A percentile compares a stretch with the other conserved stretches of the same genome.
phyloP scores from a whole-genome alignment of 2,113 vertebrate genomes.

The Odocoileus virginianus region DNA sequence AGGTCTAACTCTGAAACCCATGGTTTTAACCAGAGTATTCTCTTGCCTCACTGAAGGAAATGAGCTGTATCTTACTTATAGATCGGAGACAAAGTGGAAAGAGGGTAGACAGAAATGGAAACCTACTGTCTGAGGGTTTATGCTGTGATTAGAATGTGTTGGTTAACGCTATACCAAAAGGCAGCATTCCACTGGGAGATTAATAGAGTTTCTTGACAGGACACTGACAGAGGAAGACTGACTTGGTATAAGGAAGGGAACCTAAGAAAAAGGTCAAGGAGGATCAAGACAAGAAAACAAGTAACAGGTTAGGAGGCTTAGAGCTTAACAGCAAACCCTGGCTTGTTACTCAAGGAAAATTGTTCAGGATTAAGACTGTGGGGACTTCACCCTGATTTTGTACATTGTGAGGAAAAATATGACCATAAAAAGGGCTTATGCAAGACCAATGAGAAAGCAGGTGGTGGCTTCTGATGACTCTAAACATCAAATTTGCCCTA shows the following conservation, averaged over 20 bases:
- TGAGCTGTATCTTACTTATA: background rate
- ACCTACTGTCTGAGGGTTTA: accelerated
- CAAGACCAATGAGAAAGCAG: background rate
- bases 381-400: background rate
- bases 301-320: background rate
- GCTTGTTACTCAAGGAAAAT: background rate
- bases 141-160: background rate
- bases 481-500: background rate
- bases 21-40: background rate
- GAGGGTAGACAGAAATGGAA: accelerated
- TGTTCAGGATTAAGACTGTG: background rate
- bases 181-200: background rate
- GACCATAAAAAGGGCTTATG: background rate
- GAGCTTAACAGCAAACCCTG: background rate
- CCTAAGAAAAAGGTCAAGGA: background rate
- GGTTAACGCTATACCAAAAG: background rate
- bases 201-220: background rate
- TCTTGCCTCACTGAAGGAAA: background rate
- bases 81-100: no score
- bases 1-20: background rate
- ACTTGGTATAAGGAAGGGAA: background rate
- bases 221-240: background rate
- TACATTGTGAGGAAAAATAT: background rate
- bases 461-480: background rate
- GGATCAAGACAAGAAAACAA: background rate